These are phyloP conservation scores for Eupristina koningsbergeri DNA, from an alignment of 1,140 invertebrate genomes.

Conservation along the genomic window DNA sequence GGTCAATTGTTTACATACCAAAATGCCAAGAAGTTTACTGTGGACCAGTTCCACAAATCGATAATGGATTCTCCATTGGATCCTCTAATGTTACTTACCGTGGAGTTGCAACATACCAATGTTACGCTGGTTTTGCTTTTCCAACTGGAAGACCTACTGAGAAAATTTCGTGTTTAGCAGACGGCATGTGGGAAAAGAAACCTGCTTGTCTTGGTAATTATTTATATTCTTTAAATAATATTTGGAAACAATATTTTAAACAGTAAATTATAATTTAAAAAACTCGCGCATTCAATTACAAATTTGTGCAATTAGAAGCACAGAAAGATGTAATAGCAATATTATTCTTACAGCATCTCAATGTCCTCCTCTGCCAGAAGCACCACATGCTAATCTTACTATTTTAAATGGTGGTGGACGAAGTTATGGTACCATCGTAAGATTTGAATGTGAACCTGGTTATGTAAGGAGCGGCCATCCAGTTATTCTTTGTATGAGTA, in stretches of 20 bases:
- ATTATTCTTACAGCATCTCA: constrained; percentile 82
- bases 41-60: constrained; percentile 96
- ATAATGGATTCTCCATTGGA: constrained; percentile 96
- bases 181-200: constrained; percentile 92
- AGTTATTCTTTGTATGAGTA: constrained; percentile 94
- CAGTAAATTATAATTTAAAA: too few species aligned
- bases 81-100: constrained; percentile 95
- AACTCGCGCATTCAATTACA: constrained; percentile 21
- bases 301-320: not conserved
- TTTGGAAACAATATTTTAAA: too few species aligned
- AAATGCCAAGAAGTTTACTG: constrained; percentile 98
- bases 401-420: constrained; percentile 93
- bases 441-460: constrained; percentile 95
- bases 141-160: constrained; percentile 89
- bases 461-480: constrained; percentile 91
- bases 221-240: not conserved
- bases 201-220: constrained; percentile 86
- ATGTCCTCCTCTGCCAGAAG: constrained; percentile 91
- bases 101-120: constrained; percentile 94
- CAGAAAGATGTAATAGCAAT: not conserved
- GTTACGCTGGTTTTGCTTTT: constrained; percentile 96
- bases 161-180: constrained; percentile 89
- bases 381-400: constrained; percentile 88
- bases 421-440: constrained; percentile 95
- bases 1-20: constrained; percentile 93